Evolutionary conservation across 1,140 invertebrate species (phyloP).

Genomic region (Ceratosolen fusciceps): DNA sequence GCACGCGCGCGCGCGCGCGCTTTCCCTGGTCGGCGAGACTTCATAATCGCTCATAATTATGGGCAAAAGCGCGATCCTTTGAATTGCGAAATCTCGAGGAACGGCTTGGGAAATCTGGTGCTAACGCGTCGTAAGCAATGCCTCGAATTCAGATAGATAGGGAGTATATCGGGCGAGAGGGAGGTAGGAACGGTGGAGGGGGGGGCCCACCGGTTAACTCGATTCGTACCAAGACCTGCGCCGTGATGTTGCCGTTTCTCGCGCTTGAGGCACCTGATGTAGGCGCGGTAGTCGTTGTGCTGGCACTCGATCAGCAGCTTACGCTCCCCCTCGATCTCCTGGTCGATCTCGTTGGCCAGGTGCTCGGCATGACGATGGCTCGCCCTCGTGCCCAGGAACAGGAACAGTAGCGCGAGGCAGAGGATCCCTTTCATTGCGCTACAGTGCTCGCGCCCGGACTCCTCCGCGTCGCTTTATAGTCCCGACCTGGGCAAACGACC

Average conservation of each 20-base stretch:
- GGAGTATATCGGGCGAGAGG: too few relatives aligned
- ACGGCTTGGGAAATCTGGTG: too few relatives aligned
- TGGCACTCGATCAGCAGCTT: constrained; percentile 55
- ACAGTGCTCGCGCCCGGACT: background rate
- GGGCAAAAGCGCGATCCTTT: background rate
- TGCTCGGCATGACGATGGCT: constrained; percentile 6
- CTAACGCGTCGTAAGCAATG: too few relatives aligned
- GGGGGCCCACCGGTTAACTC: too few relatives aligned
- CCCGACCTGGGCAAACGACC: constrained; percentile 27
- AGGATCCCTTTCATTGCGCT: constrained; percentile 8
- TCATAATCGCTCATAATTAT: background rate
- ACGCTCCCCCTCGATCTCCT: constrained; percentile 13
- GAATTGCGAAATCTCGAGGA: too few relatives aligned
- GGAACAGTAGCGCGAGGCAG: constrained; percentile 11
- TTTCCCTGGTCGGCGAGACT: background rate
- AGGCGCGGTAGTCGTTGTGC: constrained; percentile 63
- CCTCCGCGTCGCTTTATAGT: constrained; percentile 21
- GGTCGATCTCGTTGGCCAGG: background rate
- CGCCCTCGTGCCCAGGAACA: background rate
- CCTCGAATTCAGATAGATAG: too few relatives aligned
- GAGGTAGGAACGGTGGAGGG: too few relatives aligned
- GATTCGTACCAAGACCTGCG: background rate
- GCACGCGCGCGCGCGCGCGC: background rate
- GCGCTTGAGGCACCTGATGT: constrained; percentile 65
- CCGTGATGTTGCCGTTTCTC: constrained; percentile 59